These are phyloP conservation scores for Tetramorium parvispinum DNA, from an alignment of 1,140 invertebrate genomes.

Conservation along the genomic window DNA sequence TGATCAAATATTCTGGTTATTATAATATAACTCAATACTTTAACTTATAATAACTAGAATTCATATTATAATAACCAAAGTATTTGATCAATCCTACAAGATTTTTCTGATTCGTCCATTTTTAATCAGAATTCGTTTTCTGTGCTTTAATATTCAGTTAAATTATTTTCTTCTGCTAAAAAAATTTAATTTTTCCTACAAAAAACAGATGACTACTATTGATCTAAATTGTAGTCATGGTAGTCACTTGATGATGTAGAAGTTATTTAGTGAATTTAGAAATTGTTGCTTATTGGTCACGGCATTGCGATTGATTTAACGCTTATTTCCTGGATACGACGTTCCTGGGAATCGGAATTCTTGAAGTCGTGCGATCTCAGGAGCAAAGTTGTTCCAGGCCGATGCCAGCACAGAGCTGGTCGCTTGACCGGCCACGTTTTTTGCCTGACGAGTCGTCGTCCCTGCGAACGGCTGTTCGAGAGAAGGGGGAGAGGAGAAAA, in stretches of 20 bases:
- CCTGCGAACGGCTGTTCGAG: conserved; percentile 14
- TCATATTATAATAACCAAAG: too few relatives aligned
- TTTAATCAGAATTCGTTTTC: too few relatives aligned
- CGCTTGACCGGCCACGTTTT: conserved; percentile 60
- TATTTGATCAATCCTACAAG: too few relatives aligned
- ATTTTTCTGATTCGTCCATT: too few relatives aligned
- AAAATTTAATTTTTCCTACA: background rate
- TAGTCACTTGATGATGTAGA: background rate
- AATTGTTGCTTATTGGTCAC: conserved; percentile 39
- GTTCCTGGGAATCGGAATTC: conserved; percentile 67
- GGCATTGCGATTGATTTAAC: conserved; percentile 36
- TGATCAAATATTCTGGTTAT: too few relatives aligned
- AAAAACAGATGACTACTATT: background rate
- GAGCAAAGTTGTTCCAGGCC: conserved; percentile 57
- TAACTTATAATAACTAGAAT: too few relatives aligned
- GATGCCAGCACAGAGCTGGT: conserved; percentile 34
- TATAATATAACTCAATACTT: too few relatives aligned
- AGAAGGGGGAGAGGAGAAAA: background rate
- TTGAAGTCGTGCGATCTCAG: conserved; percentile 33
- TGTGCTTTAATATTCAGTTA: background rate
- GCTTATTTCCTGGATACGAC: conserved; percentile 61
- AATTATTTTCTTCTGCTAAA: background rate
- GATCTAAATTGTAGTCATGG: conserved; percentile 30
- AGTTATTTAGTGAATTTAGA: background rate
- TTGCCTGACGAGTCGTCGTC: conserved; percentile 63